Evolutionary conservation across 2,113 vertebrate genomes (phyloP).

Genomic region (Cranoglanis bouderius): DNA sequence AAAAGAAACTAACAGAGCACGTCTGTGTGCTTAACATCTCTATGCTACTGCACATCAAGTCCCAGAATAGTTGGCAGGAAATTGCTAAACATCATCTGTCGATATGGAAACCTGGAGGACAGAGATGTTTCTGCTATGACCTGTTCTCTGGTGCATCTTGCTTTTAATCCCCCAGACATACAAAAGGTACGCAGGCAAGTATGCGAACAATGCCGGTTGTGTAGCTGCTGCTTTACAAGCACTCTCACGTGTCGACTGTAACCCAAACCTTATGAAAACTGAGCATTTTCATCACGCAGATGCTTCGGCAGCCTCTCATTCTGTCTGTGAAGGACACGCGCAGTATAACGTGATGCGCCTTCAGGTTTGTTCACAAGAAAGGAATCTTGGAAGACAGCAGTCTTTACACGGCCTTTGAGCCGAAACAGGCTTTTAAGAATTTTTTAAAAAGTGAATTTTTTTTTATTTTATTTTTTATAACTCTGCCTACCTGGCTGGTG

Average conservation of each 20-base stretch:
- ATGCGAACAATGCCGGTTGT: background rate
- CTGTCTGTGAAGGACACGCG: background rate
- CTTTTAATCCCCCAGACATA: background rate
- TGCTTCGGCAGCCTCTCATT: background rate
- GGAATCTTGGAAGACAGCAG: background rate
- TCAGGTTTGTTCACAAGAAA: background rate
- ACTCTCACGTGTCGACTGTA: background rate
- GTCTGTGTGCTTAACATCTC: background rate
- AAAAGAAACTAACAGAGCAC: background rate
- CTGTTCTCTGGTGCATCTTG: background rate
- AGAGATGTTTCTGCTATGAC: background rate
- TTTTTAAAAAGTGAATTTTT: too few relatives aligned
- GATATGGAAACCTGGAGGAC: background rate
- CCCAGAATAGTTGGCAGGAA: background rate
- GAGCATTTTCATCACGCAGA: background rate
- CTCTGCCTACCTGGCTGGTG: background rate
- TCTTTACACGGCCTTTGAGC: background rate
- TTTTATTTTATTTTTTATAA: too few relatives aligned
- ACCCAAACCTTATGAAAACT: background rate
- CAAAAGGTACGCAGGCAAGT: background rate
- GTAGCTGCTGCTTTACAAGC: background rate
- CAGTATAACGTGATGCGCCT: background rate
- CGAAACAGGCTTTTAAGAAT: background rate
- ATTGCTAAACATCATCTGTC: background rate
- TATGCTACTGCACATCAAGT: background rate